Base-by-base conservation (phyloP, 2,113 vertebrate species). In the Orthonyx spaldingii region DNA sequence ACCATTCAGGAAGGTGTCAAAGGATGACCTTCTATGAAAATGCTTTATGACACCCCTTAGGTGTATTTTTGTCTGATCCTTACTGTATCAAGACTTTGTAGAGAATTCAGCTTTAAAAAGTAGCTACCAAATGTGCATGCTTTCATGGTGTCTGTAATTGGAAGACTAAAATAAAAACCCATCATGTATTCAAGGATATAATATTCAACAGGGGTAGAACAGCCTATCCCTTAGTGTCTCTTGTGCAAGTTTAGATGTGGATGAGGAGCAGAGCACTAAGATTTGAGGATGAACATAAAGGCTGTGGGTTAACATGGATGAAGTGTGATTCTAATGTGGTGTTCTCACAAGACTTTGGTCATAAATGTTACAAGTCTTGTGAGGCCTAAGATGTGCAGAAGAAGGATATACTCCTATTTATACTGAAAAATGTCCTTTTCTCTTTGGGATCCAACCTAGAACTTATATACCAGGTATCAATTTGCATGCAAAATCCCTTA, bases 61-160 rank as follows among this genome's bases (percentile, higher is more conserved):
- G 57, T 85, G 47, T 86, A 22, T 93, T 89, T 91, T 94, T 93
- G n/a, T 95, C 55, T 93, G 89, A 59, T 95, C 74, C 85, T 60
- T 55, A 39, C n/a, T 74, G 37, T 53, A 16, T 80, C 2, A 8
- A 81, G 59, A 47, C 59, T 97, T 89, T 70, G 65, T 74, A 61
- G 79, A 84, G 61, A 47, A 70, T 74, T 79, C 32, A 79, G 59
- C 47, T 93, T 90, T 89, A 84, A 81, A 90, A 92, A 41, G 39
- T 44, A 79, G 41, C 41, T 61, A 50, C 59, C 39, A 84, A 75
- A 46, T 32, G 41, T 69, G 22, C 74, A 42, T 56, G 37, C 57
- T 80, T 82, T 65, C 19, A 16, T 87, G 46, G 70, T 75, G 81
- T 57, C 86, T 77, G 53, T 83, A 91, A 69, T 46, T 65, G 65